Evolutionary conservation across 2,113 vertebrate species (phyloP).

Genomic region (Rana temporaria): DNA sequence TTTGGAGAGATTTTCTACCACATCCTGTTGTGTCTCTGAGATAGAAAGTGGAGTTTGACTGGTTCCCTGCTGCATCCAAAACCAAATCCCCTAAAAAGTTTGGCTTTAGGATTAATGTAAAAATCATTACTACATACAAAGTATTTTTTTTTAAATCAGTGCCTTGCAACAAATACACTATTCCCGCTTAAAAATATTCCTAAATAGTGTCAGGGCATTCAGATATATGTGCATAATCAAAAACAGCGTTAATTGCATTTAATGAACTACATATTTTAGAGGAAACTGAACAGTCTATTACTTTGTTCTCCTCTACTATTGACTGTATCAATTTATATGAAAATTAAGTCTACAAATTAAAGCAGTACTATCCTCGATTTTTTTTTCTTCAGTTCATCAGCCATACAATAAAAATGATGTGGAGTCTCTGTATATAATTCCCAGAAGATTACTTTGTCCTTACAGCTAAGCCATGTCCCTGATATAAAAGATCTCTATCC

Average conservation of each 20-base stretch:
- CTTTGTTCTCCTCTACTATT: conserved; percentile 62
- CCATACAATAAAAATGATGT: conserved; percentile 82
- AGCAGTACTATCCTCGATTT: conserved; percentile 77
- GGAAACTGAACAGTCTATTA: conserved; percentile 21
- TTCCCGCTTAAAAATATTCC: not conserved
- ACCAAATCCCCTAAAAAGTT: too few relatives aligned
- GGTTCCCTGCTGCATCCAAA: too few relatives aligned
- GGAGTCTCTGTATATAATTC: conserved; percentile 80
- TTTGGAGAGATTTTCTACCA: too few relatives aligned
- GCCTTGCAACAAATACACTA: not conserved
- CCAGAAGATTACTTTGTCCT: conserved; percentile 83
- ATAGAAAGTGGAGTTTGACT: too few relatives aligned
- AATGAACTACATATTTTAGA: conserved; percentile 37
- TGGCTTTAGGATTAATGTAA: too few relatives aligned
- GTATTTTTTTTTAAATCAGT: not conserved
- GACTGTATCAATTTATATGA: conserved; percentile 80
- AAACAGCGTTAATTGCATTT: conserved; percentile 12
- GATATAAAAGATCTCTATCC: conserved; percentile 85
- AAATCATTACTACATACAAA: not conserved
- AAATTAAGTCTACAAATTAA: conserved; percentile 88
- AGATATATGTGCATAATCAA: conserved; percentile 4
- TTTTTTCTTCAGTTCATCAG: conserved; percentile 79
- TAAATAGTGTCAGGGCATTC: conserved; percentile 5
- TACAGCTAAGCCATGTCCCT: conserved; percentile 81
- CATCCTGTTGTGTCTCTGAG: too few relatives aligned